phyloP scores from a whole-genome alignment of 2,113 vertebrate species.

The Steatornis caripensis region DNA sequence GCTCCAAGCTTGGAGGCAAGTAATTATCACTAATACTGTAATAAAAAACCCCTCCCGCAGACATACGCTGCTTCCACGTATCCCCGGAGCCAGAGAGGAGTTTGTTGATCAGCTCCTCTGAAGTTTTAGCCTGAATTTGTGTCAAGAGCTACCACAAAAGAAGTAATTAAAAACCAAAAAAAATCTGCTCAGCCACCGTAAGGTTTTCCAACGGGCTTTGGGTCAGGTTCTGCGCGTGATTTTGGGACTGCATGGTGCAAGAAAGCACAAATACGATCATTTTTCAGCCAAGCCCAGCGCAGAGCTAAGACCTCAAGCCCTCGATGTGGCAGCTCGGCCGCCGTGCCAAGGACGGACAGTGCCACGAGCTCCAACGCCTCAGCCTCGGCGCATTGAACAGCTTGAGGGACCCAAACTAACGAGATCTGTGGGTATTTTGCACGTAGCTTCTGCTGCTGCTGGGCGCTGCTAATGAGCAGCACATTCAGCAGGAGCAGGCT shows the following conservation, averaged over 20 bases:
- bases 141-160: background rate
- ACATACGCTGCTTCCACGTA: background rate
- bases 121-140: background rate
- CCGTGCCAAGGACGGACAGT: background rate
- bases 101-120: background rate
- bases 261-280: background rate
- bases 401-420: background rate
- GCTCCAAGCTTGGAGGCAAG: background rate
- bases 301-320: background rate
- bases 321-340: accelerated
- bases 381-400: accelerated
- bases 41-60: background rate
- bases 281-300: background rate
- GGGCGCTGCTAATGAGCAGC: background rate
- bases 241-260: background rate
- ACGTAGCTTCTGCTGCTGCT: background rate
- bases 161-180: background rate
- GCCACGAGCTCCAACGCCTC: accelerated
- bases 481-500: accelerated
- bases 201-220: background rate
- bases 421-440: background rate
- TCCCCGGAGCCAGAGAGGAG: background rate
- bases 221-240: background rate
- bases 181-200: background rate
- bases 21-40: background rate